These are phyloP conservation scores for Sphyrna mokarran DNA, from an alignment of 2,113 vertebrate species.

Conservation along the genomic window DNA sequence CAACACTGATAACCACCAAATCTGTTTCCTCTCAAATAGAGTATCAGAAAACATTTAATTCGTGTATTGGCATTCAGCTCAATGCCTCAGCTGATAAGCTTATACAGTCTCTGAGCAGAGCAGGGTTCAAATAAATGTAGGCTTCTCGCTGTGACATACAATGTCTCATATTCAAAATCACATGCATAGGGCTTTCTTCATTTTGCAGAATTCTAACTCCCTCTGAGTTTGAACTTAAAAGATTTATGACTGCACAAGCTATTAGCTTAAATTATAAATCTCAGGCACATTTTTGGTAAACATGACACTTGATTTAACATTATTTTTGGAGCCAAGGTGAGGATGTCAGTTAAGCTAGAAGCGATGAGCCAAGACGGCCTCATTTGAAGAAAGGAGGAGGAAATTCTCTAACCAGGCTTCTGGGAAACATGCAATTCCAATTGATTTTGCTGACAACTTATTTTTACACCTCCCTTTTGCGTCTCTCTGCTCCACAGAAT, in stretches of 20 bases:
- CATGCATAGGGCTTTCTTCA: neutral
- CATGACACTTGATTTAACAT: neutral
- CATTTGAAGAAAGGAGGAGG: neutral
- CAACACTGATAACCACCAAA: slow-evolving; percentile 6
- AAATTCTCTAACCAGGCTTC: neutral
- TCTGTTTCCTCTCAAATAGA: neutral
- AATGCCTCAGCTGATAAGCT: neutral
- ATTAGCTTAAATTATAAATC: neutral
- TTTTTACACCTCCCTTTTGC: neutral
- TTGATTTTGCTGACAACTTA: neutral
- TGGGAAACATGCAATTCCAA: neutral
- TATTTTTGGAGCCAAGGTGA: neutral
- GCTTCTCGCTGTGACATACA: neutral
- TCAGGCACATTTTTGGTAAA: neutral
- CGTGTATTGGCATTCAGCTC: neutral
- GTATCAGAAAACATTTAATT: slow-evolving; percentile 1
- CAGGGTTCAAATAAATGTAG: neutral
- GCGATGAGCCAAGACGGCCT: neutral
- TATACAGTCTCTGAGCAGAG: neutral
- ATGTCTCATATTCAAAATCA: neutral
- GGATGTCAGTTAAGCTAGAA: neutral
- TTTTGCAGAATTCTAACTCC: neutral
- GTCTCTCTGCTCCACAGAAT: neutral
- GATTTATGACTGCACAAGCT: neutral
- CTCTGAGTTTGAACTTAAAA: neutral